Conservation (phyloP, 2,888 invertebrate genomes). For the Criorhina ranunculi region DNA sequence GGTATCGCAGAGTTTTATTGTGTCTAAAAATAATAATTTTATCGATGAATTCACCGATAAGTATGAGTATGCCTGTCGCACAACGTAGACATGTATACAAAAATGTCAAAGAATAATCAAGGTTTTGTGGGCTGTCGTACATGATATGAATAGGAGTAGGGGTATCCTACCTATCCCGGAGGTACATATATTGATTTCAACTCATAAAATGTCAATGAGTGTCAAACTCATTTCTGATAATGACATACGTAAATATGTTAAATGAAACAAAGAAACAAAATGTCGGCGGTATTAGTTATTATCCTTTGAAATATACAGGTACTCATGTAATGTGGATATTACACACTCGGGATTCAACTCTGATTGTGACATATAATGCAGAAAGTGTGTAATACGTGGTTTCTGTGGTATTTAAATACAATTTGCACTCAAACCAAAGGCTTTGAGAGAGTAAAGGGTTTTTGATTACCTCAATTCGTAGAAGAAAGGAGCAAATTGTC, state of each 20-base stretch:
- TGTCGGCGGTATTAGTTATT: not conserved
- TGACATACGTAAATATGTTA: slow-evolving; percentile 2
- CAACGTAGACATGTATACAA: not conserved
- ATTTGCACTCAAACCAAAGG: too few relatives aligned
- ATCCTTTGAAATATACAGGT: not conserved
- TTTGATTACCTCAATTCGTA: too few relatives aligned
- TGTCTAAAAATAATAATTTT: slow-evolving; percentile 18
- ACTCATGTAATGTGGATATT: not conserved
- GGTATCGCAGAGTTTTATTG: slow-evolving; percentile 1
- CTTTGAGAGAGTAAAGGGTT: too few relatives aligned
- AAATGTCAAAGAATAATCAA: slow-evolving; percentile 1
- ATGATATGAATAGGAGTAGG: not conserved
- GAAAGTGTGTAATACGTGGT: too few relatives aligned
- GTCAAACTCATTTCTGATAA: not conserved
- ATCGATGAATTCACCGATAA: slow-evolving; percentile 12
- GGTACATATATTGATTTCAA: slow-evolving; percentile 19
- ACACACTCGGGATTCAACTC: not conserved
- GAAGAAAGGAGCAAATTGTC: too few relatives aligned
- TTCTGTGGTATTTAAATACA: too few relatives aligned
- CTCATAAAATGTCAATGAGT: slow-evolving; percentile 12
- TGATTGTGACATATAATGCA: too few relatives aligned
- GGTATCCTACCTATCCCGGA: not conserved
- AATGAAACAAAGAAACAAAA: slow-evolving; percentile 10
- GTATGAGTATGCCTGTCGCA: not conserved
- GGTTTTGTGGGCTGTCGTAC: not conserved